Percentiles rank a stretch among this genome's conserved stretches.
Conservation (phyloP, 2,797 vertebrate species). For the Notolabrus celidotus region DNA sequence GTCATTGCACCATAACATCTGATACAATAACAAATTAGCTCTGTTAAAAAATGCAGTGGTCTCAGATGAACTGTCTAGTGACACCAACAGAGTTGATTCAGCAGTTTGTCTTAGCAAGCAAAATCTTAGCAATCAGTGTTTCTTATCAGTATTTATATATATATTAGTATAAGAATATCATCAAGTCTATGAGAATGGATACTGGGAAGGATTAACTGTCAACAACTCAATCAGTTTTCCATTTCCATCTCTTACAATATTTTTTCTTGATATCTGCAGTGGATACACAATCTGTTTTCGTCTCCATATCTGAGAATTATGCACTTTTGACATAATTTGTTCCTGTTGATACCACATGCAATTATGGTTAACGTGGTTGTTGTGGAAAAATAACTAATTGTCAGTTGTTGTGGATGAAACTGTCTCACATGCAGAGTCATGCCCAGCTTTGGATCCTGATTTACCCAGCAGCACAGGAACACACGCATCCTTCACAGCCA, state of each 20-base stretch:
- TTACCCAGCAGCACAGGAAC: slow-evolving; percentile 56
- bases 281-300: slow-evolving; percentile 49
- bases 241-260: slow-evolving; percentile 38
- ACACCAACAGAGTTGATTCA: too few species aligned
- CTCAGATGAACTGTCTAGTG: too few species aligned
- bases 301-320: slow-evolving; percentile 41
- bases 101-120: too few species aligned
- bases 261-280: slow-evolving; percentile 20
- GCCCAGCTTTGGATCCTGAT: slow-evolving; percentile 51
- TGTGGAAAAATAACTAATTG: slow-evolving; percentile 73
- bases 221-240: too few species aligned
- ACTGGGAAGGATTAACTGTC: too few species aligned
- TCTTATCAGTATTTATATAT: too few species aligned
- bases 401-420: slow-evolving; percentile 67
- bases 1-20: too few species aligned
- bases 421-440: slow-evolving; percentile 55
- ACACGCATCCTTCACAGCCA: slow-evolving; percentile 53
- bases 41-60: too few species aligned
- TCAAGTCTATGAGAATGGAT: too few species aligned
- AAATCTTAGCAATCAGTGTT: too few species aligned
- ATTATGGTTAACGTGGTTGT: slow-evolving; percentile 73
- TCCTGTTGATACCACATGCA: slow-evolving; percentile 64
- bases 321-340: slow-evolving; percentile 55
- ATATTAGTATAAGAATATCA: too few species aligned
- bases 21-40: too few species aligned